A percentile compares a stretch with the other conserved stretches of the same genome.
These are phyloP conservation scores for Steinernema scapterisci DNA, from an alignment of 2,888 invertebrate genomes.

Conservation along the genomic window DNA sequence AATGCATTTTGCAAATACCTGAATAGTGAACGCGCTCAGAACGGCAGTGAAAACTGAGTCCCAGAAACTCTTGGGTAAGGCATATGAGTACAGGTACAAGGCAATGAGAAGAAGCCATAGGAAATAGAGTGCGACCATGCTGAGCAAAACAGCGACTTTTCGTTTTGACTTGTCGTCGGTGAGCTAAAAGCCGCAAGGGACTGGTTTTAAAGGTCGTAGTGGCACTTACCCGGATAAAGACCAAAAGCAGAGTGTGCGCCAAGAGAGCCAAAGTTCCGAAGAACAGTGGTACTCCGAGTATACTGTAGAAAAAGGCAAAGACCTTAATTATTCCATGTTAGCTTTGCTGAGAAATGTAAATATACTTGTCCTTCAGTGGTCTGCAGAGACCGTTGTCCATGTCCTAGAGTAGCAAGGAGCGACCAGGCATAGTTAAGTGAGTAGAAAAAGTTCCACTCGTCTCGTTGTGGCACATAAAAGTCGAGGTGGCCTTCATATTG, in stretches of 20 bases:
- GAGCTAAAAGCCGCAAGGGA: not conserved
- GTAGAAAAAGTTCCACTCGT: constrained; percentile 56
- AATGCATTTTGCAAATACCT: constrained; percentile 39
- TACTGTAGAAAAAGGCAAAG: constrained; percentile 59
- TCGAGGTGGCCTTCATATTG: constrained; percentile 54
- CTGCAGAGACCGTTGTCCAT: constrained; percentile 54
- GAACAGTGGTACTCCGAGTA: constrained; percentile 63
- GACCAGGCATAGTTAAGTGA: constrained; percentile 64
- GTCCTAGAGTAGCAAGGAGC: constrained; percentile 61
- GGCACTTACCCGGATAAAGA: not conserved
- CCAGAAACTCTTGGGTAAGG: constrained; percentile 52
- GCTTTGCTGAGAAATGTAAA: not conserved
- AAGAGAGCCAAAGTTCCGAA: constrained; percentile 47
- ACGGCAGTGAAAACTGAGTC: constrained; percentile 53
- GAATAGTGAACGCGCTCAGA: constrained; percentile 56
- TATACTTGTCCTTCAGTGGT: constrained; percentile 56
- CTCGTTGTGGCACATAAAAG: constrained; percentile 26
- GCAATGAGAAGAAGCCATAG: constrained; percentile 39
- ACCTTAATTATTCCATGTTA: too few relatives aligned
- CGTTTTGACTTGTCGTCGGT: constrained; percentile 13
- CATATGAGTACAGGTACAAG: constrained; percentile 35
- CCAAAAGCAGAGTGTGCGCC: constrained; percentile 33
- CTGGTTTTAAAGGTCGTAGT: not conserved
- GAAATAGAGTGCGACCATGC: constrained; percentile 31
- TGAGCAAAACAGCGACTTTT: constrained; percentile 24